A percentile compares a stretch with the other conserved stretches of the same genome.
phyloP scores from a whole-genome alignment of 1,140 invertebrate genomes.

The Drosophila persimilis region DNA sequence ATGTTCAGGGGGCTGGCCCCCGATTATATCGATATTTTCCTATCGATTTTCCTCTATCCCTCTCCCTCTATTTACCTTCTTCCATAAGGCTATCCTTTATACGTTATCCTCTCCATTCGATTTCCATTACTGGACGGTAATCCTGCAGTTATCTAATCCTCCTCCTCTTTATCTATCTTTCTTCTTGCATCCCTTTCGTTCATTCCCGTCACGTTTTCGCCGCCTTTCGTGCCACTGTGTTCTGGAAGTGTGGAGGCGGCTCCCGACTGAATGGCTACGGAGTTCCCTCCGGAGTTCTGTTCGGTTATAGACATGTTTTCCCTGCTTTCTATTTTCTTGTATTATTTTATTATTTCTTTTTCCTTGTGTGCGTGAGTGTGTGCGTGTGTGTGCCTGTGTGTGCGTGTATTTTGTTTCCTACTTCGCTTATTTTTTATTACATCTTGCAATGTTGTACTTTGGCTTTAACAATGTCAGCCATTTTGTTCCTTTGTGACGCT shows the following conservation, averaged over 20 bases:
- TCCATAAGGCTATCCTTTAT: no score
- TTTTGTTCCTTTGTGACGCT: constrained; percentile 64
- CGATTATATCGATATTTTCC: no score
- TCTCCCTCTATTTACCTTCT: no score
- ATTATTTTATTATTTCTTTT: constrained; percentile 17
- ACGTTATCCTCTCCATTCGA: no score
- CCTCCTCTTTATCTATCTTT: no score
- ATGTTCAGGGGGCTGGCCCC: no score
- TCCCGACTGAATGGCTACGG: constrained; percentile 17
- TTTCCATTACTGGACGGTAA: no score
- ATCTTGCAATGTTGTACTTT: constrained; percentile 49
- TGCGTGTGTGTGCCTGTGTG: no score
- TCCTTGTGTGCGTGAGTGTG: neutral
- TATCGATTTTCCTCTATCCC: no score
- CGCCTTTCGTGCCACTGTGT: neutral
- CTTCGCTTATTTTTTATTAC: constrained; percentile 12
- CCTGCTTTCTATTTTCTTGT: neutral
- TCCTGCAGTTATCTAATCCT: no score
- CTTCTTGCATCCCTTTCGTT: no score
- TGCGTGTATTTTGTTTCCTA: neutral
- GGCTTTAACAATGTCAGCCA: constrained; percentile 72
- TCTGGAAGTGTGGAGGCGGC: neutral
- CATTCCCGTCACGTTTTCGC: no score
- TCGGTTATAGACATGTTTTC: constrained; percentile 26
- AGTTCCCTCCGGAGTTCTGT: constrained; percentile 1